Evolutionary conservation across 2,888 invertebrate genomes (phyloP), one percentile per base, ranked within the genome.

Genomic region (Laspeyria flexula): DNA sequence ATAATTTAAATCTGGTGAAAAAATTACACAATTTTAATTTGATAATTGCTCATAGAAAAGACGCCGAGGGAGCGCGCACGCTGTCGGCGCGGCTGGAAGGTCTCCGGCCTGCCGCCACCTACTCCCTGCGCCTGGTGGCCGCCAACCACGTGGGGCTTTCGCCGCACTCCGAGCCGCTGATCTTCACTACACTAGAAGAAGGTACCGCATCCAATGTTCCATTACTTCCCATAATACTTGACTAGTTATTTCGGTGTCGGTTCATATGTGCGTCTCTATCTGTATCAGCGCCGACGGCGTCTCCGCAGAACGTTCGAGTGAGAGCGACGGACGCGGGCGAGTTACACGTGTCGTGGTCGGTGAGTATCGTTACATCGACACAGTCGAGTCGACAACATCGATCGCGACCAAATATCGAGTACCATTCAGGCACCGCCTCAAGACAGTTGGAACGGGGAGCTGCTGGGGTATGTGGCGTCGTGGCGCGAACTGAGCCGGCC

Each of bases 161-260:
- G 47, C 90, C 94, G n/a, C 94, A 94, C n/a, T 96, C 96, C 9
- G 94, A 94, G 30, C 91, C 94, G 0, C 88, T 95, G 3, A 90
- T 94, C 9, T 95, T 95, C 29, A 94, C 94, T 58, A 96, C 96
- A 0, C 92, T 95, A 53, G 96, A 96, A 79, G 96, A 96, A 93
- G 95, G 95, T 95, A 75, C n/a, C n/a, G 21, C 21, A 21, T 21
- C 5, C 21, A 21, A 21, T 21, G n/a, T n/a, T n/a, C n/a, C n/a
- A n/a, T n/a, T n/a, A n/a, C n/a, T n/a, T n/a, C n/a, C n/a, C n/a
- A n/a, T n/a, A n/a, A n/a, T n/a, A n/a, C n/a, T n/a, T n/a, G n/a
- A 6, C 25, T 25, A 6, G 21, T 25, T 25, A 7, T 25, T 29
- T 29, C 11, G 1, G n/a, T 29, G 11, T 11, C 3, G 2, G 27